Base-by-base conservation (phyloP, 2,797 vertebrate genomes). In the Glyptemys insculpta region DNA sequence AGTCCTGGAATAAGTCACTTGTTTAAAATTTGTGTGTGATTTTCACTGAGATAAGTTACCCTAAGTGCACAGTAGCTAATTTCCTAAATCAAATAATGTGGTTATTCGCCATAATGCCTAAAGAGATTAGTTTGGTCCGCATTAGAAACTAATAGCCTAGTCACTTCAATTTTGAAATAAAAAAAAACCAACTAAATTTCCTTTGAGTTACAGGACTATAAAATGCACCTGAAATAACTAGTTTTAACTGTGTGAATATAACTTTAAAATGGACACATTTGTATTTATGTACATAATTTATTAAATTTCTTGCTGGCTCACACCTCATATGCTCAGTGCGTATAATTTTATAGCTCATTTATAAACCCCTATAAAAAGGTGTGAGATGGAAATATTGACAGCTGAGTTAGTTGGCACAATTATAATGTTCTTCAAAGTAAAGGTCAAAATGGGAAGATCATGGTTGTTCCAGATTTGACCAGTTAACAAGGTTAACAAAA, bases 351-450 rank as follows among this genome's bases (percentile, higher is more conserved):
- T 95, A 95, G 90, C 92, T 90, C 89, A 94, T 84, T 94, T 97
- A 94, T 92, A 92, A 90, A 83, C 79, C 93, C 94, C 88, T 76
- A 74, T 89, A 96, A 96, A 96, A 88, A 95, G 65, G 88, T 96
- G 95, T 93, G 95, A 97, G 96, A 97, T 84, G 47, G 96, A 97
- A 97, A 97, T 96, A 97, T 90, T 94, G 94, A 95, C 94, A 96
- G 83, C 83, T 91, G 90, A 93, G 21, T 93, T 96, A 94, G 59
- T 89, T 96, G 92, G 94, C 91, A 96, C 85, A 97, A 93, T 83
- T 88, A 88, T 80, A 85, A 94, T 29, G 3, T 91, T 94, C 72
- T 95, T 94, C 95, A 93, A 92, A 96, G 83, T 53, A 92, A 94
- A 95, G 93, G 82, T 90, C 90, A 96, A 84, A 95, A 87, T 53